Evolutionary conservation across 2,113 vertebrate species (phyloP), one percentile per base, ranked within the genome.

Genomic region (Ivindomyrus marchei): DNA sequence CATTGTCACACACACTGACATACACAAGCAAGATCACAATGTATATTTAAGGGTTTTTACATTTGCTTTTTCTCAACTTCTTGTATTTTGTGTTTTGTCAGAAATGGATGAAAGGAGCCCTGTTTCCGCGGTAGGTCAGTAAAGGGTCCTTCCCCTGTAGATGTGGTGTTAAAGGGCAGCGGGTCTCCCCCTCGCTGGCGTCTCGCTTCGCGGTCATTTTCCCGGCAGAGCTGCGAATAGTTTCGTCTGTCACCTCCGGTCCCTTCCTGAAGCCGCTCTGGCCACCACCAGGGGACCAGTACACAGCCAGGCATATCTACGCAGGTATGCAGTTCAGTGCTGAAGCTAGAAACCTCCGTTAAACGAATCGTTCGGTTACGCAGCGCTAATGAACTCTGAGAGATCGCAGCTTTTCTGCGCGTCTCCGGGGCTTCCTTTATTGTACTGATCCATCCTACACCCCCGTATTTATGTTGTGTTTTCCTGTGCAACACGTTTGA

Each of bases 401-500:
- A 85, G 42, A 49, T 47, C 10, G 24, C 83, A 47, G 21, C 46
- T 47, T 49, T 77, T n/a, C 70, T 19, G 11, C 15, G 8, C 31
- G 15, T 80, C 42, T 83, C 77, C 19, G 6, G 42, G 15, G 17
- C 77, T 83, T 31, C 47, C 47, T 49, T 86, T 27, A 86, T 50
- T 31, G 47, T 50, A 27, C 13, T 27, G n/a, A 52, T 50, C 47
- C 50, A 50, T 31, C 50, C n/a, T 5, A 50, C 5, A 31, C 10
- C 91, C 90, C 87, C 91, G 91, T 80, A 92, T 88, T 91, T 91
- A 70, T 92, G 92, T 92, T 93, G 92, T 93, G 89, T 89, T 91
- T 92, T 93, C 94, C 93, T 95, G 94, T 96, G 92, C 91, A 95
- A 96, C 94, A 90, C 95, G 94, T 95, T 96, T 93, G 95, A 92